Conservation (phyloP, 2,888 invertebrate genomes). For the Alentia gelatinosa region DNA sequence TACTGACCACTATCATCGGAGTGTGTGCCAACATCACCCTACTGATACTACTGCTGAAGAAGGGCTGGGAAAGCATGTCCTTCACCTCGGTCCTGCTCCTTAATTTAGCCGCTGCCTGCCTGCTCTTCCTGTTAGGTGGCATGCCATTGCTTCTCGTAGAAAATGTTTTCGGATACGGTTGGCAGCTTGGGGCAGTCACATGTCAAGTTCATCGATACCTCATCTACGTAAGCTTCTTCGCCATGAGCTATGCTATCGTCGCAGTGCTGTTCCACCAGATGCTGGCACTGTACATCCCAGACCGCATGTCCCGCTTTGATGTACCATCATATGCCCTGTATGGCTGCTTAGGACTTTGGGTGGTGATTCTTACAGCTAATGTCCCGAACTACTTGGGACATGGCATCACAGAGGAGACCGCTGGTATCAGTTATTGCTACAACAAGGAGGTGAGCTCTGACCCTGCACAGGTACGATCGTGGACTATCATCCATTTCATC, state of each 20-base stretch:
- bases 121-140: slow-evolving; percentile 49
- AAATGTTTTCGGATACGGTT: slow-evolving; percentile 53
- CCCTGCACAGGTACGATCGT: background rate
- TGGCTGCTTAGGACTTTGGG: background rate
- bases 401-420: slow-evolving; percentile 43
- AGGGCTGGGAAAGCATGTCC: background rate
- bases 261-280: background rate
- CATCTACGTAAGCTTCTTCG: slow-evolving; percentile 42
- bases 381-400: slow-evolving; percentile 53
- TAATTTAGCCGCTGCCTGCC: slow-evolving; percentile 13
- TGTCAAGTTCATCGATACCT: slow-evolving; percentile 47
- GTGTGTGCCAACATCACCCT: background rate
- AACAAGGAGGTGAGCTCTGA: background rate
- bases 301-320: background rate
- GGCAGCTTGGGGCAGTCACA: background rate
- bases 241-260: slow-evolving; percentile 12
- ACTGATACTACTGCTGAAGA: background rate
- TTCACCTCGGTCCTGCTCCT: slow-evolving; percentile 10
- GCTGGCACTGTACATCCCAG: background rate
- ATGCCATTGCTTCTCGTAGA: slow-evolving; percentile 47
- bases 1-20: slow-evolving; percentile 19
- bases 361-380: slow-evolving; percentile 32
- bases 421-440: slow-evolving; percentile 48
- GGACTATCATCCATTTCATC: slow-evolving; percentile 46
- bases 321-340: background rate